Evolutionary conservation across 1,140 invertebrate genomes (phyloP).

Genomic region (Zelostemma sp.): DNA sequence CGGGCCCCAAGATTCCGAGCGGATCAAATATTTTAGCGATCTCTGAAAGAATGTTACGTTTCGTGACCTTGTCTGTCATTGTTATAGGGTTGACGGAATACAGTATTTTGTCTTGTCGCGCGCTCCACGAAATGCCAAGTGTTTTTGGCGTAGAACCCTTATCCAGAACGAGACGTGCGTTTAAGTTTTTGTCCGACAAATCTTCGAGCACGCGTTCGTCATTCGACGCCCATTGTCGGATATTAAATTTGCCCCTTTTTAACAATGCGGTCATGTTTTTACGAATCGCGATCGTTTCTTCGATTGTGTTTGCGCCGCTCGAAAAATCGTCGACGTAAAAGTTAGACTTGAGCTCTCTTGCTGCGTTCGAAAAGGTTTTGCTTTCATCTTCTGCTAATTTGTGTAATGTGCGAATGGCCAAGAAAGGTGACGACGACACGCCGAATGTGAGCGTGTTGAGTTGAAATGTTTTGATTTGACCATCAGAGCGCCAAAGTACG

Average conservation of each 20-base stretch:
- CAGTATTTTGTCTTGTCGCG: background rate
- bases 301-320: conserved; percentile 21
- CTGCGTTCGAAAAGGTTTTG: conserved; percentile 42
- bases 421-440: conserved; percentile 20
- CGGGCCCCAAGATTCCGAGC: background rate
- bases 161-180: background rate
- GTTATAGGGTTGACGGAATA: conserved; percentile 11
- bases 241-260: too few species aligned
- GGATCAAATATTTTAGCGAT: background rate
- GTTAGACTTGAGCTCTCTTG: conserved; percentile 35
- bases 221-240: too few species aligned
- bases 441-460: conserved; percentile 47
- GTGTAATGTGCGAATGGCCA: background rate
- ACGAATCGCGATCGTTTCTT: background rate
- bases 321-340: conserved; percentile 59
- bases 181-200: too few species aligned
- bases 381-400: conserved; percentile 21
- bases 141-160: too few species aligned
- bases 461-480: conserved; percentile 27
- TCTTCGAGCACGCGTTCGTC: too few species aligned
- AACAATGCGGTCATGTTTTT: too few species aligned
- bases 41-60: background rate
- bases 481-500: conserved; percentile 29
- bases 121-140: background rate
- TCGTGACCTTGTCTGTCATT: background rate